Base-by-base conservation (phyloP, 2,888 invertebrate species). In the Phaonia tiefii region DNA sequence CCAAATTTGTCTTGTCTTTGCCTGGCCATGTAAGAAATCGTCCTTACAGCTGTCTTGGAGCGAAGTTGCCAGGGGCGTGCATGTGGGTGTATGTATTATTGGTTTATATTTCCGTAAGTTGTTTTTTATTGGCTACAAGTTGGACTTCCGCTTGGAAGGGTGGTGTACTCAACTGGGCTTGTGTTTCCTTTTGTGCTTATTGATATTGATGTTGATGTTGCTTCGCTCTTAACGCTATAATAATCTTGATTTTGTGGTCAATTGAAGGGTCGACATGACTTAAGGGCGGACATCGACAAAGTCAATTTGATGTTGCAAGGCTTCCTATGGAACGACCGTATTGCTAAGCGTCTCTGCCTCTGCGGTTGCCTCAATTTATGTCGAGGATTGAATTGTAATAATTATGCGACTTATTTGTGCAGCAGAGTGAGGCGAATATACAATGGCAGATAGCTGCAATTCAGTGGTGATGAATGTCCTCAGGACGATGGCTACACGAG, bases 171-270 rank as follows among this genome's bases (percentile, higher is more conserved):
- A 4, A 7, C 13, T 10, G 67, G 67, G 54, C 58, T 39, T 15
- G 51, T 73, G 63, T 42, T 77, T 51, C 65, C 70, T 10, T n/a
- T 22, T 74, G 51, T 20, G n/a, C 8, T 44, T 58, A 54, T 37
- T 65, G n/a, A n/a, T n/a, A n/a, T n/a, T n/a, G n/a, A n/a, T n/a
- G 56, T 39, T 63, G n/a, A 39, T 72, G 31, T 8, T 31, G 31
- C 31, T 31, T 5, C 8, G 4, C 31, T 31, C 31, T 39, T 58
- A 51, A 80, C 79, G 72, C 82, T 85, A 85, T 86, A 87, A 88
- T 88, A 88, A 88, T 88, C 88, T 88, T 88, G 88, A 88, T 88
- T 88, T 88, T 86, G 86, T 85, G 88, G 88, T 88, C 88, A 88
- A 88, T 88, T 88, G 88, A 88, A 88, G 88, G 87, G 86, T 85